phyloP scores from a whole-genome alignment of 2,113 vertebrate genomes.

The Pristiophorus japonicus region DNA sequence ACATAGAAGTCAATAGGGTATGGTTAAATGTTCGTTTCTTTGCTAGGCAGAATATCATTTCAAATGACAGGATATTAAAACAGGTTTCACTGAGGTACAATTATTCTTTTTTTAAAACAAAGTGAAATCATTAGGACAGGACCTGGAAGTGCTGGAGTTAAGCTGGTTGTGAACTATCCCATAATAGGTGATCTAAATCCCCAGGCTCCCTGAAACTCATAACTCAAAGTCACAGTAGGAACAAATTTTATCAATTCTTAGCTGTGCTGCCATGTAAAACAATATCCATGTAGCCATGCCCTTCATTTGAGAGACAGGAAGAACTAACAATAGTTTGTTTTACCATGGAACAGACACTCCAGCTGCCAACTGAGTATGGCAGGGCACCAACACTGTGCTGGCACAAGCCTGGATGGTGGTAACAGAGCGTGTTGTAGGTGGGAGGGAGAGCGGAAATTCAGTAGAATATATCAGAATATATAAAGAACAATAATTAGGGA shows the following conservation, averaged over 20 bases:
- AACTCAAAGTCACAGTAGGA: not conserved
- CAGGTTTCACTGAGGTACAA: not conserved
- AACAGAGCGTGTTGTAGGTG: not conserved
- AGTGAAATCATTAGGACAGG: not conserved
- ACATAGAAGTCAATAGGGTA: not conserved
- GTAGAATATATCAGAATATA: not conserved
- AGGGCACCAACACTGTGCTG: not conserved
- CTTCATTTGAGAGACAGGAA: not conserved
- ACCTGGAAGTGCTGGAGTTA: not conserved
- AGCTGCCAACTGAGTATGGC: conserved; percentile 12
- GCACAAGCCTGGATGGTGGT: not conserved
- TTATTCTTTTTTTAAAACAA: not conserved
- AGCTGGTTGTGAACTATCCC: not conserved
- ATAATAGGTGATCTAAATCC: not conserved
- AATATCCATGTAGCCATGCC: not conserved
- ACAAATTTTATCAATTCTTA: not conserved
- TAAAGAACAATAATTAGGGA: not conserved
- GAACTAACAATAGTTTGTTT: not conserved
- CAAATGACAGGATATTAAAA: not conserved
- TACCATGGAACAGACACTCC: not conserved
- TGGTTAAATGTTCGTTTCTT: not conserved
- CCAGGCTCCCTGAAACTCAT: not conserved
- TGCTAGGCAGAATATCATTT: not conserved
- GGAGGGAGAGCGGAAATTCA: not conserved
- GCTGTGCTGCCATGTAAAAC: not conserved